phyloP scores from a whole-genome alignment of 2,113 vertebrate species.

The Prionailurus bengalensis region DNA sequence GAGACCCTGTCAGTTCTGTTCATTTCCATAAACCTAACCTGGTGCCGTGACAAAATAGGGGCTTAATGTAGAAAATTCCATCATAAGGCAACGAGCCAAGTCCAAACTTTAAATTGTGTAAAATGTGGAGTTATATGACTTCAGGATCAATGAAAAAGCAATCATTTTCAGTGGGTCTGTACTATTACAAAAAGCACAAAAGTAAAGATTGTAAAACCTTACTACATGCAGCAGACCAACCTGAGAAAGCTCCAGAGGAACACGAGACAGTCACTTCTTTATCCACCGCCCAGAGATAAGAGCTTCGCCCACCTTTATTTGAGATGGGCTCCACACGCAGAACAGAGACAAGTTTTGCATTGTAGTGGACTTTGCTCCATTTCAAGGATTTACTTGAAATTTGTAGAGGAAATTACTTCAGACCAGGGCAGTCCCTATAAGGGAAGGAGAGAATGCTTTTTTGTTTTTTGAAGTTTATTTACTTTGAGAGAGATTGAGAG shows the following conservation, averaged over 20 bases:
- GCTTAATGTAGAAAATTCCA: neutral
- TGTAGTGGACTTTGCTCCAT: neutral
- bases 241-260: neutral
- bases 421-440: neutral
- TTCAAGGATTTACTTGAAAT: constrained; percentile 39
- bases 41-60: neutral
- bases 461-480: no score
- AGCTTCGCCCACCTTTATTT: neutral
- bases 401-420: constrained; percentile 48
- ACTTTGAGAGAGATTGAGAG: no score
- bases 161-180: neutral
- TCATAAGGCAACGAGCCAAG: neutral
- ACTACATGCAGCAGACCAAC: neutral
- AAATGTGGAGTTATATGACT: neutral
- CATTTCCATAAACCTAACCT: neutral
- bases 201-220: neutral
- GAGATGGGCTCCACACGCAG: neutral
- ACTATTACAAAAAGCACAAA: neutral
- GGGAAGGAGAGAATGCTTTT: neutral
- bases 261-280: neutral
- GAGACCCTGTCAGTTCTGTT: neutral
- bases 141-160: neutral
- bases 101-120: neutral
- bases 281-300: neutral
- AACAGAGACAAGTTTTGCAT: neutral